Evolutionary conservation across 2,797 vertebrate species (phyloP), one percentile per base, ranked within the genome.

Genomic region (Rhyacichthys aspro): DNA sequence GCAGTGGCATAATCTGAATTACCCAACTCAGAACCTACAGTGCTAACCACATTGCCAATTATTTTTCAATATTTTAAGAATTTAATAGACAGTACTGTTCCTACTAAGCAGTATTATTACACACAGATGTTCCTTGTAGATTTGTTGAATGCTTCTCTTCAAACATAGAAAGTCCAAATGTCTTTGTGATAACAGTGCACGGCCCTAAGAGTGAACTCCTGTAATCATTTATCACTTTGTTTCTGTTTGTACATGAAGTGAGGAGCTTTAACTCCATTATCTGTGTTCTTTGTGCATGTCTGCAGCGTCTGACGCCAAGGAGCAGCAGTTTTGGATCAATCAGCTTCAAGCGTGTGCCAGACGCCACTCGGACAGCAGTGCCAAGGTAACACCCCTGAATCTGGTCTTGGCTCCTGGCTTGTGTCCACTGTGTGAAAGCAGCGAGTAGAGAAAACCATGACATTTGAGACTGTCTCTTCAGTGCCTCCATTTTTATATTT

Each of bases 241-340:
- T 37, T 38, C 23, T 5, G 9, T 37, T 15, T 60, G 12, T 57
- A 11, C 41, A 38, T 33, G 32, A 55, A 17, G 48, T 59, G 9
- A 33, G 5, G 9, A 8, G 9, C 14, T 62, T 52, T 74, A 11
- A 56, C 64, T 17, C 9, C 19, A n/a, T 63, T 0, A 3, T 46
- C 52, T 65, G 39, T 43, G 11, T 52, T 64, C 15, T 60, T 44
- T 78, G 11, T 68, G 42, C 65, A 54, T 74, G 59, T 70, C 56
- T 71, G 58, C 64, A 99, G 97, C 97, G 59, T 88, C 93, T 23
- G 96, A 98, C 78, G 91, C 93, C 65, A 97, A 94, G 76, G 96
- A 98, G 87, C 95, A 94, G 83, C 95, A 96, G 65, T 94, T 95
- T 60, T 99, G 97, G 97, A 95, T 98, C 89, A 95, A 82, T 88